Base-by-base conservation (phyloP, 2,113 vertebrate species). In the Holacanthus passer region DNA sequence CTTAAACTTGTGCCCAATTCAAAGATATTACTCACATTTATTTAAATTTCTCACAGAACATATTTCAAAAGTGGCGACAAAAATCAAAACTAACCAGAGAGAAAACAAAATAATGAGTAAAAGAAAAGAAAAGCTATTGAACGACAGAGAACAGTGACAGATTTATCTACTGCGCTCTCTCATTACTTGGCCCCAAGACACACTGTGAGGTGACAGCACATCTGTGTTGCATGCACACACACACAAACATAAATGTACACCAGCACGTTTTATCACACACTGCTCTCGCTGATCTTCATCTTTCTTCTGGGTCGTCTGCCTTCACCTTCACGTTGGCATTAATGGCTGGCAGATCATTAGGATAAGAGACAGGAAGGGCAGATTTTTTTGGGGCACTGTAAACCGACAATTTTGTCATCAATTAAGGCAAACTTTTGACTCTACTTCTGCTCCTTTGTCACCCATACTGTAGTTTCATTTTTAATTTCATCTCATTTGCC, bases 231-330 rank as follows among this genome's bases (percentile, higher is more conserved):
- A 19, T 1, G 37, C 8, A 52, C 20, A 39, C 41, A 45, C 8
- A 6, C 29, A 74, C 2, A 16, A 12, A 67, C 53, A 85, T 24
- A 72, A 22, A 66, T 24, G 31, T 47, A 75, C 55, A 77, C 59
- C 7, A 39, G 50, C 55, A 74, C 55, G 12, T 82, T 74, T 85
- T 64, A 79, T 60, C 66, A 43, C 80, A 85, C 67, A 59, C 80
- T 59, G 47, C 76, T 82, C 74, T 77, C 67, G 86, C 20, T 88
- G 65, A 85, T 90, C 81, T 88, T 80, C 64, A 74, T 63, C 45
- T 60, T 77, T 71, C 31, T 12, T 84, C 77, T 37, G 73, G 48
- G 47, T 85, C 84, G 68, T 84, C 73, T 84, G 69, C 69, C 82
- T 78, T 75, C 75, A 84, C 81, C 68, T 63, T 79, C 52, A 50